Conservation (phyloP, 2,797 vertebrate species). For the Buphagus erythrorhynchus region DNA sequence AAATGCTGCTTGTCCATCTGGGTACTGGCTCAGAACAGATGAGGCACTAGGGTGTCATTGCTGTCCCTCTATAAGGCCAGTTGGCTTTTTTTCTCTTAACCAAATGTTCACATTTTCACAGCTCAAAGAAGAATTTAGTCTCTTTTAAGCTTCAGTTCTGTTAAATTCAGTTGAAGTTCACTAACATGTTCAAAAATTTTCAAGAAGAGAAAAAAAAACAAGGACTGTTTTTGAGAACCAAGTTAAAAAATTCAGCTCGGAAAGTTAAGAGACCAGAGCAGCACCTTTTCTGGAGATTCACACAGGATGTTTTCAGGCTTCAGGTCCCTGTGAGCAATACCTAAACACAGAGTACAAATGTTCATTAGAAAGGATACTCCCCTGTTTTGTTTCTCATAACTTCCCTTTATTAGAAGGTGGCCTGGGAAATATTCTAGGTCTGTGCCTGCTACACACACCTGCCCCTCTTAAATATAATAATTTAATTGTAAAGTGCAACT, state of each 20-base stretch:
- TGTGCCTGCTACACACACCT: background rate
- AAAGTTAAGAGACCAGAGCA: background rate
- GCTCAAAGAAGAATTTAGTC: background rate
- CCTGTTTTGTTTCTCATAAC: background rate
- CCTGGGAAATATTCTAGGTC: background rate
- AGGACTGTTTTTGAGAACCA: background rate
- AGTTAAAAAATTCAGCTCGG: background rate
- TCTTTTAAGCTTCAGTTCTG: background rate
- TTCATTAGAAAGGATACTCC: background rate
- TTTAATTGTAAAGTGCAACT: background rate
- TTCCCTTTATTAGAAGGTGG: background rate
- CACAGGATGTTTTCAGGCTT: constrained; percentile 97
- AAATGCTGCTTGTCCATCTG: background rate
- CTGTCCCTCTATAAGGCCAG: background rate
- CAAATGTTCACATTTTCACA: background rate
- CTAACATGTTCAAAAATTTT: background rate
- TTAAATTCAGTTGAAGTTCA: background rate
- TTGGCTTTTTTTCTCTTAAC: background rate
- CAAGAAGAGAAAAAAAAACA: background rate
- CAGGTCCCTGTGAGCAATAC: constrained; percentile 95
- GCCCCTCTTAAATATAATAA: background rate
- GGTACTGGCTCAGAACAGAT: background rate
- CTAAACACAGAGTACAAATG: constrained; percentile 70
- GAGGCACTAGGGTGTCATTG: background rate
- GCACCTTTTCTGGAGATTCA: constrained; percentile 91